Evolutionary conservation across 1,140 invertebrate genomes (phyloP), one percentile per base, ranked within the genome.

Genomic region (Pseudomyrmex dendroicus): DNA sequence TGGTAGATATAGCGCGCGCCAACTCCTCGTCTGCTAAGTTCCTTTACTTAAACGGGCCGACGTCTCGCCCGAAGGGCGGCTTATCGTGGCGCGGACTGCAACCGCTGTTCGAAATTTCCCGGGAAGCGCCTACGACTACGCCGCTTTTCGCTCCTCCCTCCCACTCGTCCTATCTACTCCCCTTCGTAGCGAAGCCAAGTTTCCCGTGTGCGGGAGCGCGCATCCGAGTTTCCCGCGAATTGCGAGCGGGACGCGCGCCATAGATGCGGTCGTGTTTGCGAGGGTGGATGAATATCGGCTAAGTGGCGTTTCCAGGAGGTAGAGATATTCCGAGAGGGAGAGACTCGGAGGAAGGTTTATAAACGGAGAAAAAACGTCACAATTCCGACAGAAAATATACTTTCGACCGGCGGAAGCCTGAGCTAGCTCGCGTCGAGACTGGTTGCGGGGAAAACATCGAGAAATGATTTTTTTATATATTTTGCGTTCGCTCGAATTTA

Each of bases 71-170:
- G 74, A 72, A 76, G 86, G 86, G 70, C 74, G 87, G 87, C 86
- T 89, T 89, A 89, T 89, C 87, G 84, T 68, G 83, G 80, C 78
- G 80, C 78, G 80, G 76, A 88, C 74, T 87, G 74, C 86, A 77
- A 82, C 72, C 86, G 72, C 73, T 85, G 83, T 88, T 88, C 61
- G 86, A 82, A 85, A 87, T 88, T 87, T 87, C 86, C 72, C 84
- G 66, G 17, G 35, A 35, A 88, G 68, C 82, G 85, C 82, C 86
- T 87, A 88, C 76, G 85, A 86, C 68, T 25, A 46, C 25, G 44
- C 10, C 25, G 35, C 35, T 35, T 35, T 35, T 35, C 35, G 5
- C 35, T 35, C 35, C 0, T 35, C 4, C 35, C 4, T 35, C 5
- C 35, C 35, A 4, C 4, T 35, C 35, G 35, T 35, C 35, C 35